Base-by-base conservation (phyloP, 2,113 vertebrate genomes). In the Paramormyrops kingsleyae region DNA sequence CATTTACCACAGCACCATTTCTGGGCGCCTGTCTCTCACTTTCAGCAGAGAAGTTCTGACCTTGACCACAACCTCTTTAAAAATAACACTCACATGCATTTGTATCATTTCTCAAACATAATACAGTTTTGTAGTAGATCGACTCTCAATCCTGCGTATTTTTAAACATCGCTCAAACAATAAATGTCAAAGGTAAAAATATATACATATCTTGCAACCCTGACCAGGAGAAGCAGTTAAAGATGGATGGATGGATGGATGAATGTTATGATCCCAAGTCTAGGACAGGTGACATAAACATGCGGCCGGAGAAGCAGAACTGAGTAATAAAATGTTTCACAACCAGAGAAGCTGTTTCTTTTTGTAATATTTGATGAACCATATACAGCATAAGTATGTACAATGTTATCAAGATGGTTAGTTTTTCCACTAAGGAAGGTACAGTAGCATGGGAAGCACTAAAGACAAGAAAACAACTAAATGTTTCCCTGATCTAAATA, bases 51-150 rank as follows among this genome's bases (percentile, higher is more conserved):
- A 35, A 59, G 74, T 21, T 74, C 10, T 83, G 74, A 88, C 90
- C 89, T 87, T 90, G 90, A 84, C 84, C 49, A 31, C 21, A 53
- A 47, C 83, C 42, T 42, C 83, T 24, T 52, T 50, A 39, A 49
- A 62, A 86, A 74, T 70, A 52, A 35, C 52, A 35, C 24, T 90
- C 52, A 4, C 12, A 62, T 27, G 35, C 39, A 46, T 21, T 84
- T 83, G 10, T 56, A 27, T 42, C 35, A 27, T 85, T 84, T 74
- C 31, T 77, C 88, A 50, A 89, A 87, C n/a, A 53, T 42, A 50
- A 53, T 47, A 87, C 15, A 9, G 27, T 53, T 87, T 53, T 52
- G 47, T 50, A 56, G 53, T 53, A 39, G 50, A 47, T 31, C 17
- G 42, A 7, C 49, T 53, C 50, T 56, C 50, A 87, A 52, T 53